A percentile compares a stretch with the other conserved stretches of the same genome.
Evolutionary conservation across 2,113 vertebrate species (phyloP).

Genomic region (Coturnix japonica): DNA sequence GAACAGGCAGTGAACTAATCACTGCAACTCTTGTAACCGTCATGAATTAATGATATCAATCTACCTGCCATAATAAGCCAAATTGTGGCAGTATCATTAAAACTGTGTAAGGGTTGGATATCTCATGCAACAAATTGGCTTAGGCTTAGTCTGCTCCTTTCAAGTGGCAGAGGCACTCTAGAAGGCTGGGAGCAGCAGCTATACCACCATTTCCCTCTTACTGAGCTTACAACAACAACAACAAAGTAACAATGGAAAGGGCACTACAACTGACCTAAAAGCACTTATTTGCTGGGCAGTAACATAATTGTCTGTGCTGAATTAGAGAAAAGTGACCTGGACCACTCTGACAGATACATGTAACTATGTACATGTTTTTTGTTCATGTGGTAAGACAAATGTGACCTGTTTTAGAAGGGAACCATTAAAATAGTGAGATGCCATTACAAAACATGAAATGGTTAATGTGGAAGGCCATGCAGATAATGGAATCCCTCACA

Average conservation of each 20-base stretch:
- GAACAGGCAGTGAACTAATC: background rate
- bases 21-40: background rate
- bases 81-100: background rate
- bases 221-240: background rate
- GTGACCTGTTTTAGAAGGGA: background rate
- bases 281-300: background rate
- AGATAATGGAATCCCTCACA: background rate
- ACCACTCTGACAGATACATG: background rate
- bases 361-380: background rate
- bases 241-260: background rate
- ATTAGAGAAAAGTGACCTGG: background rate
- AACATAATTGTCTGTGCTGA: background rate
- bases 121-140: background rate
- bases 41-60: background rate
- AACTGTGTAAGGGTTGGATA: background rate
- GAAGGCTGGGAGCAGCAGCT: background rate
- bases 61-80: background rate
- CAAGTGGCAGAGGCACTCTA: background rate
- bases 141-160: background rate
- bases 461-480: background rate
- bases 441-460: background rate
- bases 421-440: background rate
- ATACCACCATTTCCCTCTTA: background rate
- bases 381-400: background rate
- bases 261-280: background rate